Percentiles rank a stretch among this genome's conserved stretches.
phyloP scores from a whole-genome alignment of 2,888 invertebrate genomes.

The Ceramica pisi region DNA sequence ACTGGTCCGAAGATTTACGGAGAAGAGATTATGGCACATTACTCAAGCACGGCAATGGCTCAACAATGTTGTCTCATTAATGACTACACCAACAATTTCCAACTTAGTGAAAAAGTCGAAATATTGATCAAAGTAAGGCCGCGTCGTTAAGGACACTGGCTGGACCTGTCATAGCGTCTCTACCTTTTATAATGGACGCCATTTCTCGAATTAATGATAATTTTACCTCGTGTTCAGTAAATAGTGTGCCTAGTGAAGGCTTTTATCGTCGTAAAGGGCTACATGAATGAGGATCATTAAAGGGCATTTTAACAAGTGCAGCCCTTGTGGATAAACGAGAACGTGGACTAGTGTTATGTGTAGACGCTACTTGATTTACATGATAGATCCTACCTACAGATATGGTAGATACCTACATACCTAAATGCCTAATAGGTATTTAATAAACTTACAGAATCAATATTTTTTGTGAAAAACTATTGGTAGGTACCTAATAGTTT shows the following conservation, averaged over 20 bases:
- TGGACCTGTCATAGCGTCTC: conserved; percentile 29
- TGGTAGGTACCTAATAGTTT: too few relatives aligned
- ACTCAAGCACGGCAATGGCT: conserved; percentile 30
- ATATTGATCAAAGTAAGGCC: conserved; percentile 66
- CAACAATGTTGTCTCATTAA: conserved; percentile 56
- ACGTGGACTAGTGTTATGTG: not conserved
- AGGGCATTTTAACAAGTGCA: conserved; percentile 12
- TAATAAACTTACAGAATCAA: too few relatives aligned
- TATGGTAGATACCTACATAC: too few relatives aligned
- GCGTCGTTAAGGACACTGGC: conserved; percentile 36
- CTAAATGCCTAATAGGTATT: too few relatives aligned
- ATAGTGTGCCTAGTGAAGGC: conserved; percentile 21
- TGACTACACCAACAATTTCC: conserved; percentile 46
- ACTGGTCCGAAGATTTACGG: conserved; percentile 32
- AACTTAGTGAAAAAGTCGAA: conserved; percentile 63
- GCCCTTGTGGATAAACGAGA: not conserved
- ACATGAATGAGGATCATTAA: conserved; percentile 24
- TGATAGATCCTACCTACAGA: not conserved
- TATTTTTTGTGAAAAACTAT: too few relatives aligned
- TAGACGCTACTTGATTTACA: not conserved
- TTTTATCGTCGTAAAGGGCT: conserved; percentile 2
- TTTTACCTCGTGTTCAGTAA: conserved; percentile 54
- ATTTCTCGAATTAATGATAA: conserved; percentile 68
- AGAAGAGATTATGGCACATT: conserved; percentile 43
- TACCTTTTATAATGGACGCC: conserved; percentile 59